These are phyloP conservation scores for Hapalemur alaotrensis DNA, from an alignment of 2,797 vertebrate genomes.

Conservation along the genomic window DNA sequence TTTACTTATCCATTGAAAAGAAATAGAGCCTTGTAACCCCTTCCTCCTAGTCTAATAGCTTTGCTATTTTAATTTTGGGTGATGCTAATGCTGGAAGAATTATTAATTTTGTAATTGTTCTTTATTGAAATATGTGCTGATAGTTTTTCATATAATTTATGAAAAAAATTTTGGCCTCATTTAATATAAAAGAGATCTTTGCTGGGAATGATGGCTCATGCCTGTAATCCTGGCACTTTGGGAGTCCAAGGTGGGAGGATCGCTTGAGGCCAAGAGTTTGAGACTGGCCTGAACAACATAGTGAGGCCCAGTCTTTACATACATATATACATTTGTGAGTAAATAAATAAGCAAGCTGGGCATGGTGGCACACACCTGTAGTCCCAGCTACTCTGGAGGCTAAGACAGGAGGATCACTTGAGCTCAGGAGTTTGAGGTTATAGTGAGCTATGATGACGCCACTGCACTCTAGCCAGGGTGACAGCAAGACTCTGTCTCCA, in stretches of 20 bases:
- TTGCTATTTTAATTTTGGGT: not conserved
- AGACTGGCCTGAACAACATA: not conserved
- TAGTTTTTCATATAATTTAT: not conserved
- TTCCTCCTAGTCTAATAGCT: not conserved
- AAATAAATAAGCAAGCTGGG: not conserved
- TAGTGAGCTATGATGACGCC: not conserved
- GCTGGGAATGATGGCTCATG: not conserved
- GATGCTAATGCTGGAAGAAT: not conserved
- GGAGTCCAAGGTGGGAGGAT: not conserved
- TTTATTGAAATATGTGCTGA: not conserved
- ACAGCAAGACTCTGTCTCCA: not conserved
- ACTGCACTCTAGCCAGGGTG: not conserved
- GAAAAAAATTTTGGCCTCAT: not conserved
- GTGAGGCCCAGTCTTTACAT: not conserved
- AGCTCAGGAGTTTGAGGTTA: not conserved
- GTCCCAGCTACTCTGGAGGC: not conserved
- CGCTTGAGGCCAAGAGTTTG: not conserved
- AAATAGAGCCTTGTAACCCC: not conserved
- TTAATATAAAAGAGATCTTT: not conserved
- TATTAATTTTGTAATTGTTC: not conserved
- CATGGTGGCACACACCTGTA: not conserved
- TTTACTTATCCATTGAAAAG: conserved; percentile 32
- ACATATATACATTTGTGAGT: not conserved
- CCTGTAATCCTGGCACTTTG: not conserved
- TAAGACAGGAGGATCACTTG: not conserved